Percentiles rank a stretch among this genome's conserved stretches.
Conservation (phyloP, 1,140 invertebrate genomes). For the Platyscapa corneri region DNA sequence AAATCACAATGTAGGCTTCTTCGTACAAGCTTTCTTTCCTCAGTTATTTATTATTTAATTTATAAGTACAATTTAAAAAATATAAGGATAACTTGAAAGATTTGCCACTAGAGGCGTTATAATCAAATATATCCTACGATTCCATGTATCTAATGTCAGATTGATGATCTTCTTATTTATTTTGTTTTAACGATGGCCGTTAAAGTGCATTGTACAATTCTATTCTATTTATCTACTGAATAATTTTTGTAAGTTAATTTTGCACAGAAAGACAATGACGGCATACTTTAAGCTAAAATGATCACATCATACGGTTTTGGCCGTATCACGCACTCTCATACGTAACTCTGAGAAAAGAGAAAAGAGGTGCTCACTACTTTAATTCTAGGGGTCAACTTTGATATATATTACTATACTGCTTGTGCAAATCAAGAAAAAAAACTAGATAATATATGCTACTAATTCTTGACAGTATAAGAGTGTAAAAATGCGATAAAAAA, state of each 20-base stretch:
- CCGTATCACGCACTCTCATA: background rate
- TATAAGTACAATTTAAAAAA: too few relatives aligned
- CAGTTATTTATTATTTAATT: background rate
- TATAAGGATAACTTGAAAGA: background rate
- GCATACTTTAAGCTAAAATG: background rate
- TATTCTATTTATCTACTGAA: background rate
- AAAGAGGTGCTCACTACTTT: background rate
- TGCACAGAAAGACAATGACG: background rate
- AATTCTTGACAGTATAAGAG: background rate
- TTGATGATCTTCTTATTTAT: slow-evolving; percentile 11
- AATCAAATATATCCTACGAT: background rate
- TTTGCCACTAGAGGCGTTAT: background rate
- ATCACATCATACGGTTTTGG: background rate
- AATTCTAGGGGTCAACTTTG: background rate
- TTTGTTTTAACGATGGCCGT: background rate
- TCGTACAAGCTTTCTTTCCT: too few relatives aligned
- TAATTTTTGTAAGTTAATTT: background rate
- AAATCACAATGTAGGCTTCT: too few relatives aligned
- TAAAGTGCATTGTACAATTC: background rate
- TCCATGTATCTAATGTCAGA: background rate
- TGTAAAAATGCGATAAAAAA: background rate
- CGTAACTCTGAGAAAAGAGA: background rate
- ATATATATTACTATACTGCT: background rate
- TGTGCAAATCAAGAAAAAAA: background rate
- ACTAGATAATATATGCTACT: background rate